Conservation (phyloP, 2,797 vertebrate genomes). For the Pagetopsis macropterus region DNA sequence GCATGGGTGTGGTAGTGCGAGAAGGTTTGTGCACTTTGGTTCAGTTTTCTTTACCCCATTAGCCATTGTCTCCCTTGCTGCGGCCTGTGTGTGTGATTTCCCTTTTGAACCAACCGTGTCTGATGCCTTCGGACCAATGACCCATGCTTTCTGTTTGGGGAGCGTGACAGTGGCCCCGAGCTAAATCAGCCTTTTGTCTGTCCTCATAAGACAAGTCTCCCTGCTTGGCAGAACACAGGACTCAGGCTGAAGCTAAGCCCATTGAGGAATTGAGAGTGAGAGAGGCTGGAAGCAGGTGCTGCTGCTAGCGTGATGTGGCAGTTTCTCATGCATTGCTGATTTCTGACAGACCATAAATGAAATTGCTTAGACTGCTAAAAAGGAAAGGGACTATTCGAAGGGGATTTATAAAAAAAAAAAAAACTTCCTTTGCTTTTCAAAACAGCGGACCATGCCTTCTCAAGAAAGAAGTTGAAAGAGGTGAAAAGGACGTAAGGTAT, state of each 20-base stretch:
- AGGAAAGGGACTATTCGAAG: conserved; percentile 59
- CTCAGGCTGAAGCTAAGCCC: conserved; percentile 54
- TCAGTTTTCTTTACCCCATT: conserved; percentile 55
- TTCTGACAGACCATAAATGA: conserved; percentile 72
- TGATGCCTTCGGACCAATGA: conserved; percentile 74
- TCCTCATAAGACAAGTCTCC: conserved; percentile 61
- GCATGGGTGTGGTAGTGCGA: conserved; percentile 16
- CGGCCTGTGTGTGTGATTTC: conserved; percentile 46
- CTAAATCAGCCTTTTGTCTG: conserved; percentile 72
- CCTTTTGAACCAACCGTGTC: conserved; percentile 70
- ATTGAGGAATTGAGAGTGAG: conserved; percentile 64
- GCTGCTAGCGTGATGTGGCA: conserved; percentile 45
- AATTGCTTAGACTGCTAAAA: conserved; percentile 65
- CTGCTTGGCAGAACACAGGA: conserved; percentile 67
- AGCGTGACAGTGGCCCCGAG: conserved; percentile 64
- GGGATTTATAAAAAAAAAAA: conserved; percentile 23
- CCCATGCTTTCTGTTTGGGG: conserved; percentile 71
- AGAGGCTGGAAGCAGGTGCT: conserved; percentile 73
- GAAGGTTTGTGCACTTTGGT: conserved; percentile 22
- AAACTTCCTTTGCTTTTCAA: conserved; percentile 57
- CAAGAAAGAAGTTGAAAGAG: conserved; percentile 57
- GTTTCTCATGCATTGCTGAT: conserved; percentile 70
- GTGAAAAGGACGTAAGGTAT: conserved; percentile 50
- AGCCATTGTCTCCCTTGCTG: conserved; percentile 50
- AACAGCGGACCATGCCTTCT: conserved; percentile 48